Percentiles rank a stretch among this genome's conserved stretches.
These are phyloP conservation scores for Drosophila neocordata DNA, from an alignment of 1,140 invertebrate species.

Conservation along the genomic window DNA sequence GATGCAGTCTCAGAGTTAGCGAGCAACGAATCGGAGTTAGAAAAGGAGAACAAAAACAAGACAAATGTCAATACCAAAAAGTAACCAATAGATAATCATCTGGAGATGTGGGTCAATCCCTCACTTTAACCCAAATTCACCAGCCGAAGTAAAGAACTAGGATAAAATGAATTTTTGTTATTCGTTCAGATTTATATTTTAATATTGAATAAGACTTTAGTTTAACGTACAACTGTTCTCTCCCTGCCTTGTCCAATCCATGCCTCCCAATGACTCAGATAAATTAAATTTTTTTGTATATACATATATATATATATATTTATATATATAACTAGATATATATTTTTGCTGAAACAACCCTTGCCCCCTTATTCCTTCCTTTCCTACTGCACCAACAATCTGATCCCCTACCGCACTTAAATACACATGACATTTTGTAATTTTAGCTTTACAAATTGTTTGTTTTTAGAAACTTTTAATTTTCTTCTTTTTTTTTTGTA, in stretches of 20 bases:
- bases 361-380: constrained; percentile 5
- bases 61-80: constrained; percentile 67
- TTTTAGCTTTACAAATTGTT: constrained; percentile 37
- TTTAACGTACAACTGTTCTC: constrained; percentile 35
- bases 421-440: constrained; percentile 26
- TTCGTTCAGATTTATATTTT: constrained; percentile 38
- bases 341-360: constrained; percentile 47
- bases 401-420: constrained; percentile 11
- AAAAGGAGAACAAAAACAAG: constrained; percentile 54
- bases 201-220: constrained; percentile 62
- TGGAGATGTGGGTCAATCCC: constrained; percentile 11
- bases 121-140: neutral
- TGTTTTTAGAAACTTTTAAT: constrained; percentile 43
- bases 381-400: constrained; percentile 5
- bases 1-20: neutral
- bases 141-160: neutral
- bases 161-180: neutral
- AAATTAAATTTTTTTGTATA: constrained; percentile 29
- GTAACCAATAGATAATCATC: constrained; percentile 47
- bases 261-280: constrained; percentile 22
- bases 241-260: neutral
- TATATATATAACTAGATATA: constrained; percentile 13
- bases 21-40: constrained; percentile 27
- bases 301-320: constrained; percentile 50
- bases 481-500: constrained; percentile 29